Base-by-base conservation (phyloP, 1,140 invertebrate genomes). In the Penaeus chinensis region DNA sequence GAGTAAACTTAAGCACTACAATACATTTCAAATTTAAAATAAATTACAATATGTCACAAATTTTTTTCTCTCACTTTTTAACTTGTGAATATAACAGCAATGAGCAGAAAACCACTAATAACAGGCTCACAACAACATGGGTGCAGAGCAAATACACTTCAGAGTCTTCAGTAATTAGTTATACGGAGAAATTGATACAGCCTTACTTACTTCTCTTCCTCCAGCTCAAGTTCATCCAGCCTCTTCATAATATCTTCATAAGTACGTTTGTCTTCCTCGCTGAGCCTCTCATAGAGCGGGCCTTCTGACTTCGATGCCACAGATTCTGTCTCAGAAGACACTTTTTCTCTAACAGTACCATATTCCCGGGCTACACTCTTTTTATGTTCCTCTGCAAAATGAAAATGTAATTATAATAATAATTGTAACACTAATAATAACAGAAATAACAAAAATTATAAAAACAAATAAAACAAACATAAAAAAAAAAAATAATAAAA, bases 161-260 rank as follows among this genome's bases (percentile, higher is more conserved):
- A 27, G n/a, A 32, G 7, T 24, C 71, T 74, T 7, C 16, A 74
- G 18, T 5, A 1, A n/a, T 32, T 27, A 27, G 1, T n/a, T 7
- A 74, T n/a, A 32, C 0, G 27, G n/a, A 74, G 24, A 74, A 74
- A 27, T 18, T 27, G 24, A 37, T 74, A 32, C n/a, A 16, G 5
- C 11, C 10, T 2, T 37, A 32, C 20, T 37, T 74, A 27, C 20
- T 74, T n/a, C 18, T 74, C 71, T 74, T 74, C 71, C 42, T 74
- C 71, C 24, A 74, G 27, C 42, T 74, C 71, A 18, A 74, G 24
- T 32, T 74, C 27, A 37, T 74, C 71, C 20, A 74, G 42, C n/a
- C 71, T 74, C 42, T 27, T 74, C 71, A 74, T 74, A 32, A 74
- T 27, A 74, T 74, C 42, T 74, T 74, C 71, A 11, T 74, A 74